Evolutionary conservation across 1,140 invertebrate species (phyloP).

Genomic region (Heliconius hermathena): DNA sequence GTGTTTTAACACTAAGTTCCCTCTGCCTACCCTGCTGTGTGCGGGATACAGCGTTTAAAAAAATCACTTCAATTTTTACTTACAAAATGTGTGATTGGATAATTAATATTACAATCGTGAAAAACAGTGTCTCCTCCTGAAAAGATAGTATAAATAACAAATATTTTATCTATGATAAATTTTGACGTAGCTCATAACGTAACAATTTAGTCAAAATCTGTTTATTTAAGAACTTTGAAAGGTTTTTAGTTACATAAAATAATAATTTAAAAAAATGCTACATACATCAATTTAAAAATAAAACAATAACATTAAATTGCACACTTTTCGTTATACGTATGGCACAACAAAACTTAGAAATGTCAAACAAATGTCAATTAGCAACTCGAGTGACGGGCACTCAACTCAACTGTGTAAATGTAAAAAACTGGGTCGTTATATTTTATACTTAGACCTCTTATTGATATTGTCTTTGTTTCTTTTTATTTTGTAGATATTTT

Average conservation of each 20-base stretch:
- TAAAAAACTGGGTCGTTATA: constrained; percentile 35
- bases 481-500: background rate
- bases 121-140: too few relatives aligned
- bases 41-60: too few relatives aligned
- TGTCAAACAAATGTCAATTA: constrained; percentile 40
- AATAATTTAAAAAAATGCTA: background rate
- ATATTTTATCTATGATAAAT: too few relatives aligned
- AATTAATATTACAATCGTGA: too few relatives aligned
- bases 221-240: background rate
- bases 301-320: background rate
- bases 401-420: constrained; percentile 12
- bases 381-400: constrained; percentile 27
- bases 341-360: constrained; percentile 27
- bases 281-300: background rate
- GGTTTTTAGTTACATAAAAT: background rate
- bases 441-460: background rate
- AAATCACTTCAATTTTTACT: too few relatives aligned
- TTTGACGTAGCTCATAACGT: too few relatives aligned
- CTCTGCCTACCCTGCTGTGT: too few relatives aligned
- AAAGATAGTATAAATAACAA: too few relatives aligned
- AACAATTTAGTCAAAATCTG: background rate
- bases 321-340: background rate
- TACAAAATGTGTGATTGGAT: too few relatives aligned
- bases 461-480: background rate
- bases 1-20: too few relatives aligned